Percentiles rank a stretch among this genome's conserved stretches.
These are phyloP conservation scores for Aplocera efformata DNA, from an alignment of 2,888 invertebrate species.

Conservation along the genomic window DNA sequence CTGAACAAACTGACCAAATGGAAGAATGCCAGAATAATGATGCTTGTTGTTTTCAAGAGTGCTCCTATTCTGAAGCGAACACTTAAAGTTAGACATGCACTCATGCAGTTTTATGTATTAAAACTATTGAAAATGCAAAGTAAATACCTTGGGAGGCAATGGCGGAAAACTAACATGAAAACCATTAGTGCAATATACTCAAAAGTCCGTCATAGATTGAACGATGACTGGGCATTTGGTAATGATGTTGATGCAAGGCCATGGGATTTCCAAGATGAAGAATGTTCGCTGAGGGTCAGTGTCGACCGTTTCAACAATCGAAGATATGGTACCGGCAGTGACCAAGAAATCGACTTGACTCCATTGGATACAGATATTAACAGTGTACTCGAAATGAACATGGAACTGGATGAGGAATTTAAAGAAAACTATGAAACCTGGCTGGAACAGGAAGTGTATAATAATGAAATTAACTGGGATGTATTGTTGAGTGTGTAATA, in stretches of 20 bases:
- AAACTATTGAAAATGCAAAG: conserved; percentile 99
- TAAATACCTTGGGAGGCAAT: conserved; percentile 98
- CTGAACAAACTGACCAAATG: conserved; percentile 99
- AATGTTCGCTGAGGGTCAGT: conserved; percentile 94
- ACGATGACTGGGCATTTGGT: conserved; percentile 99
- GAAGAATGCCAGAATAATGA: conserved; percentile 99
- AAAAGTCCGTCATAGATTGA: conserved; percentile 96
- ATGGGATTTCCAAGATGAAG: conserved; percentile 99
- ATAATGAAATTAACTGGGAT: conserved; percentile 91
- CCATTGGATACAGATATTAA: conserved; percentile 90
- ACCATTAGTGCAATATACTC: conserved; percentile 99
- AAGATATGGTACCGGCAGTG: conserved; percentile 85
- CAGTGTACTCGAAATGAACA: conserved; percentile 87
- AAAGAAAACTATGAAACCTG: conserved; percentile 96
- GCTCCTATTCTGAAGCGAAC: conserved; percentile 98
- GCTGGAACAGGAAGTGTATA: conserved; percentile 98
- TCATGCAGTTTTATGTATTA: conserved; percentile 98
- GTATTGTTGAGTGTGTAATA: conserved; percentile 59
- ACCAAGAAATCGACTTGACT: conserved; percentile 81
- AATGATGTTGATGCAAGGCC: conserved; percentile 98
- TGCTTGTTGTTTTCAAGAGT: conserved; percentile 99
- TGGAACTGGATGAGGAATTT: conserved; percentile 95
- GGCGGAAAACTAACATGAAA: conserved; percentile 99
- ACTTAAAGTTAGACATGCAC: conserved; percentile 95
- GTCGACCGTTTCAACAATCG: conserved; percentile 98